Base-by-base conservation (phyloP, 2,113 vertebrate species). In the Romanogobio albipinnatus region DNA sequence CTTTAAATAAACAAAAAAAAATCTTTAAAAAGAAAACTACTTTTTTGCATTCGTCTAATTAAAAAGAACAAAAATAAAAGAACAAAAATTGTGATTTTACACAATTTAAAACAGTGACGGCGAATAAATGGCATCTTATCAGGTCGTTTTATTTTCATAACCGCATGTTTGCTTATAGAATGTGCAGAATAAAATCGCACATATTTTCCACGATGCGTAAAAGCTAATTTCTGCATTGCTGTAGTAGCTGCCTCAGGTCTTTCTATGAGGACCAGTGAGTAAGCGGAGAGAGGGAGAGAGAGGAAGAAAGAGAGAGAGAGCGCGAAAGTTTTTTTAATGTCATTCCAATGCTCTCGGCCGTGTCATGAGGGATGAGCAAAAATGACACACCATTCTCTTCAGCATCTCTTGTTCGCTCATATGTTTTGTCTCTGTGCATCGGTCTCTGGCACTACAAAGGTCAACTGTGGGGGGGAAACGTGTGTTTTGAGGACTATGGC, bases 331-430 rank as follows among this genome's bases (percentile, higher is more conserved):
- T 74, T 82, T 76, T 58, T n/a, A 33, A 74, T 82, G 53, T 2
- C 84, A 85, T 87, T 79, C 84, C 80, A 45, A 47, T 66, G 84
- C 84, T 7, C 66, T 58, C 80, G 61, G 22, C 53, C 84, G n/a
- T 73, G 51, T 56, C 74, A 80, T 26, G 26, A 70, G 39, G 53
- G 45, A 58, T 87, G 24, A 70, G 51, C 71, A 82, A 85, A 87
- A 85, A 64, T 45, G 33, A 82, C 53, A 84, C 77, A 59, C 62
- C 29, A 53, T 84, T 74, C 56, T 62, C 45, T 49, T 29, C 5
- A 81, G 64, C 17, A 3, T 22, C 15, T 64, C 29, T 80, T 3
- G 19, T 51, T 43, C 33, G 13, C 26, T 79, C 26, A 2, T 49
- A 3, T 59, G 26, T 26, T 66, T 29, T 43, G 2, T 82, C 26